phyloP scores from a whole-genome alignment of 2,888 invertebrate genomes.

The Thumatha senex region DNA sequence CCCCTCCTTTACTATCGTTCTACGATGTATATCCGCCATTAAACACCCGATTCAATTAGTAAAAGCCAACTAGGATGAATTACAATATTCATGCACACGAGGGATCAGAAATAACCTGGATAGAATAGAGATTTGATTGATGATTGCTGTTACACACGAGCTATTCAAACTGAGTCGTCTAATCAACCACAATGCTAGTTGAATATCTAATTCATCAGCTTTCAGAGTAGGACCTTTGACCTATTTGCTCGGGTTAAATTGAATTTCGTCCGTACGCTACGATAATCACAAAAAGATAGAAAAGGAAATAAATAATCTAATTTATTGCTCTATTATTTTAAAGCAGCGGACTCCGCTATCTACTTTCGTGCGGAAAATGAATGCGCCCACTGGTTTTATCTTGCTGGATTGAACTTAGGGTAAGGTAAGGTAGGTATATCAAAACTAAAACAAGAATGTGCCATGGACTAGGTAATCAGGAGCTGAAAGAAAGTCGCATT shows the following conservation, averaged over 20 bases:
- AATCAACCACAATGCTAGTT: conserved; percentile 46
- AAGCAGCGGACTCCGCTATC: conserved; percentile 29
- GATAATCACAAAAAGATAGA: conserved; percentile 51
- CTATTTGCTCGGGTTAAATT: conserved; percentile 48
- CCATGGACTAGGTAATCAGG: no score
- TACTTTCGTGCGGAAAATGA: conserved; percentile 32
- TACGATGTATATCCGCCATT: no score
- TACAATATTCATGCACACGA: not conserved
- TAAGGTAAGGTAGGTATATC: no score
- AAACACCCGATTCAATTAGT: no score
- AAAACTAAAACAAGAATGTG: no score
- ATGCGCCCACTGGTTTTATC: not conserved
- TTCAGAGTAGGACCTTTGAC: conserved; percentile 40
- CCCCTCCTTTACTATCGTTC: no score
- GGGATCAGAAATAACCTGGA: conserved; percentile 5
- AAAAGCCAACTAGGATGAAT: not conserved
- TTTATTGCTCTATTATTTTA: conserved; percentile 36
- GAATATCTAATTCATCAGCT: conserved; percentile 49
- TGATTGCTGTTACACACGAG: conserved; percentile 26
- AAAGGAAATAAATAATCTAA: conserved; percentile 43
- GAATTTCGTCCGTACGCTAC: conserved; percentile 51
- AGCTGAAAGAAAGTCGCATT: no score
- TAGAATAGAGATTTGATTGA: conserved; percentile 11
- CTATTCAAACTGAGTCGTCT: conserved; percentile 44
- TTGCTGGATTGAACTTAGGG: no score